Evolutionary conservation across 2,113 vertebrate species (phyloP).

Genomic region (Dermatemys mawii): DNA sequence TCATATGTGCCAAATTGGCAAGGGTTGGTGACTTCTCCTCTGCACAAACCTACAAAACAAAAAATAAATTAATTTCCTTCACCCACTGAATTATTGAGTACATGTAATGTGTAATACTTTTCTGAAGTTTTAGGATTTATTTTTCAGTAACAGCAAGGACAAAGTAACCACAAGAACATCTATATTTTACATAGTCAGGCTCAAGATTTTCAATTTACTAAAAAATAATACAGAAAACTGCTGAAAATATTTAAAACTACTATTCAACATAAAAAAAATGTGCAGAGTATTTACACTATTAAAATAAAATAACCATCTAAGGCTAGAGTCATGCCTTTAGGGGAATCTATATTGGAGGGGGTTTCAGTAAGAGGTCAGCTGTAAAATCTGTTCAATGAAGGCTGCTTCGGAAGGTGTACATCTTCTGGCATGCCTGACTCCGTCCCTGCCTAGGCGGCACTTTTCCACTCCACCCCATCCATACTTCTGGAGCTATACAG

Average conservation of each 20-base stretch:
- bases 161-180: neutral
- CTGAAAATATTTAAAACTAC: neutral
- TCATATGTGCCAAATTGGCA: conserved; percentile 97
- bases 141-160: neutral
- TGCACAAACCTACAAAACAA: conserved; percentile 84
- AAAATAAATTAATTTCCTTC: neutral
- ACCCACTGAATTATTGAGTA: neutral
- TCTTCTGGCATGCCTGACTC: neutral
- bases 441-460: neutral
- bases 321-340: neutral
- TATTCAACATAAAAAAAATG: neutral
- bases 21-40: conserved; percentile 95
- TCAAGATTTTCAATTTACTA: neutral
- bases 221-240: neutral
- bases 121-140: neutral
- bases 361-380: neutral
- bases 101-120: neutral
- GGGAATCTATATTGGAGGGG: neutral
- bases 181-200: neutral
- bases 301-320: neutral
- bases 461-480: neutral
- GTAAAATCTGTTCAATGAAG: neutral
- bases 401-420: neutral
- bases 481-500: neutral
- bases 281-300: neutral